Evolutionary conservation across 1,140 invertebrate species (phyloP).

Genomic region (Ericerus pela): DNA sequence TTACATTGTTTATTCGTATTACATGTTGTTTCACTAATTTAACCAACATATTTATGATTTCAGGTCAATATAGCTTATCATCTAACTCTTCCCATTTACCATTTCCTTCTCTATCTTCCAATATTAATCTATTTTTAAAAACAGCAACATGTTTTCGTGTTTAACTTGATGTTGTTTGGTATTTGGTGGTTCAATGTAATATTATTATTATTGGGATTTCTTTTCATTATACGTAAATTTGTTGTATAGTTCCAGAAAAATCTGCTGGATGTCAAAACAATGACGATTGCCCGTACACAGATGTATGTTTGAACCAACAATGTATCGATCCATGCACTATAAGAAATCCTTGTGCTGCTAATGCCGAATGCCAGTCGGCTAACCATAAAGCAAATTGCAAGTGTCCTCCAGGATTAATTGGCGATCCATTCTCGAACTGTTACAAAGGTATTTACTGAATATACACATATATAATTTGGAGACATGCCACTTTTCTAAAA

Average conservation of each 20-base stretch:
- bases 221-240: too few species aligned
- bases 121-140: neutral
- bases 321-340: slow-evolving; percentile 63
- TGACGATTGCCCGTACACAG: slow-evolving; percentile 51
- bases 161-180: neutral
- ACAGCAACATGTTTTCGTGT: neutral
- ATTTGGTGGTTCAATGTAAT: too few species aligned
- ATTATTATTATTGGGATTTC: neutral
- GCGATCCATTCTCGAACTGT: slow-evolving; percentile 68
- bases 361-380: slow-evolving; percentile 57
- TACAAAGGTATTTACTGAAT: slow-evolving; percentile 38
- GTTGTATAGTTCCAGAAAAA: slow-evolving; percentile 4
- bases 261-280: slow-evolving; percentile 48
- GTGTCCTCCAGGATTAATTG: slow-evolving; percentile 56
- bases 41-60: slow-evolving; percentile 16
- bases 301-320: slow-evolving; percentile 52
- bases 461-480: neutral
- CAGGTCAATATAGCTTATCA: slow-evolving; percentile 14
- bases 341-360: slow-evolving; percentile 56
- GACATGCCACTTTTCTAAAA: neutral
- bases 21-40: neutral
- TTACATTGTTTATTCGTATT: too few species aligned
- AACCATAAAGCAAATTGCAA: slow-evolving; percentile 60
- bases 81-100: neutral
- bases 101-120: neutral